Conservation (phyloP, 2,797 vertebrate species). For the Falco cherrug region DNA sequence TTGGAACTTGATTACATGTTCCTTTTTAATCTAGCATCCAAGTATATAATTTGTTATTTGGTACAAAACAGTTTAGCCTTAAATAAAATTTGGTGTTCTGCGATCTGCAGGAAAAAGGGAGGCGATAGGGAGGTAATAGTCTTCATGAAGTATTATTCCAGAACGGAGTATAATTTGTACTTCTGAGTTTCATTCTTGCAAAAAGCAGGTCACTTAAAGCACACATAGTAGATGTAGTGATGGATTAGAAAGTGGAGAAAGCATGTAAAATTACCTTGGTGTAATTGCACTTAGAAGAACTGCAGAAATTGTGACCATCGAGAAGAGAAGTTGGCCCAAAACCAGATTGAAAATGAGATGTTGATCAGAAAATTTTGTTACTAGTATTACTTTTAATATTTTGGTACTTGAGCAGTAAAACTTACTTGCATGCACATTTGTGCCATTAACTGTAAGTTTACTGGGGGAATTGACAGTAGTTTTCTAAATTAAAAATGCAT, state of each 20-base stretch:
- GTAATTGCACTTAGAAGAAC: not conserved
- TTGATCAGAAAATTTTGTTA: not conserved
- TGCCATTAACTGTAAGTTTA: not conserved
- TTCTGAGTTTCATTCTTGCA: not conserved
- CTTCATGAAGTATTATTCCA: not conserved
- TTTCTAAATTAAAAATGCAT: not conserved
- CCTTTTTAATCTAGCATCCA: not conserved
- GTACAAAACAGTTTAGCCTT: not conserved
- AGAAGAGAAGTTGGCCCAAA: not conserved
- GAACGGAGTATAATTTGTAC: not conserved
- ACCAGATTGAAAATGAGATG: not conserved
- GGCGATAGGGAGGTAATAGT: not conserved
- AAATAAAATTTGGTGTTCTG: not conserved
- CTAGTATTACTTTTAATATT: not conserved
- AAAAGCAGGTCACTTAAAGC: not conserved
- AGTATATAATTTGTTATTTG: not conserved
- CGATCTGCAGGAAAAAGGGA: not conserved
- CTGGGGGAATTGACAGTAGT: not conserved
- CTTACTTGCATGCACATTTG: not conserved
- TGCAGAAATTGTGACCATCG: not conserved
- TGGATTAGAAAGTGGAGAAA: not conserved
- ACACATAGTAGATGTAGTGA: not conserved
- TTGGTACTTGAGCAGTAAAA: not conserved
- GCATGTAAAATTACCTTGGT: not conserved
- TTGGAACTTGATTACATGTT: not conserved